Percentiles rank a stretch among this genome's conserved stretches.
Conservation (phyloP, 2,797 vertebrate species). For the Rhincodon typus region DNA sequence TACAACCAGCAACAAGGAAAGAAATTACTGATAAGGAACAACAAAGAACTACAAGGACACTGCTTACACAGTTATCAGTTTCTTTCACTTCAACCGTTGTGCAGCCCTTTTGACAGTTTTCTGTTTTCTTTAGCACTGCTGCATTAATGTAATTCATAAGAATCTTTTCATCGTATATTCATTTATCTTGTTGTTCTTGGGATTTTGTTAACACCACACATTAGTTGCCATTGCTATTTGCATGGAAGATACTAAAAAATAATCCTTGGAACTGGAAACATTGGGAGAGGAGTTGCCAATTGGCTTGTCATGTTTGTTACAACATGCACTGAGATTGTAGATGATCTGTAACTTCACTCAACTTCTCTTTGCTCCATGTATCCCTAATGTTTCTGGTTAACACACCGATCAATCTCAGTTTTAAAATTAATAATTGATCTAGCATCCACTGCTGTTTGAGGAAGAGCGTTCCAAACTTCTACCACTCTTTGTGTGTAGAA, state of each 20-base stretch:
- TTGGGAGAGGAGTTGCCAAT: no score
- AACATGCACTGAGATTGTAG: no score
- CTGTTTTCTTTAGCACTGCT: neutral
- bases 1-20: neutral
- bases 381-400: no score
- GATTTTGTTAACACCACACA: neutral
- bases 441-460: no score
- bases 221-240: neutral
- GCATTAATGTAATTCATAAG: neutral
- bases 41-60: neutral
- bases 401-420: no score
- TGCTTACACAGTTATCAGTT: neutral
- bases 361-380: no score
- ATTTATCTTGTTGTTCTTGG: neutral
- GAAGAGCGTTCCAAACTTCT: no score
- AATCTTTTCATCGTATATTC: neutral
- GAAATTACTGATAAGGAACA: neutral
- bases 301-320: no score
- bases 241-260: neutral
- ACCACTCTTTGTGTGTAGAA: no score
- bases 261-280: neutral
- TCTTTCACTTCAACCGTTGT: neutral
- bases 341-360: no score
- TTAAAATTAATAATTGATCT: no score
- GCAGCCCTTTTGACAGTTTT: neutral